These are phyloP conservation scores for Fratercula arctica DNA, from an alignment of 2,797 vertebrate species.

Conservation along the genomic window DNA sequence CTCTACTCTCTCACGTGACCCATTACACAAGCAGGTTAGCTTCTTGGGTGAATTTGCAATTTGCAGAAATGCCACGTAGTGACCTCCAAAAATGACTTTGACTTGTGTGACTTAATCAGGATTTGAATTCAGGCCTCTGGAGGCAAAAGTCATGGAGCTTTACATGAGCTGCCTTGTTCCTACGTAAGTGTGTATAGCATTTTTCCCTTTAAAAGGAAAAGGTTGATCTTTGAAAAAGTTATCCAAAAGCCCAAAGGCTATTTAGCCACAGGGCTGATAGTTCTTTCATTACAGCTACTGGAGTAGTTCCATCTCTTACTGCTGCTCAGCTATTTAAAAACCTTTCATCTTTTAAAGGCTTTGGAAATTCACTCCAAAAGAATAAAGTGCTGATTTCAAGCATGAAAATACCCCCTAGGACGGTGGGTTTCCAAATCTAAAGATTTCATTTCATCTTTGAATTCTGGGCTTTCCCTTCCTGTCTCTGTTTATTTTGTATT, in stretches of 20 bases:
- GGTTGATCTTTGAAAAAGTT: not conserved
- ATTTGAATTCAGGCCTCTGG: not conserved
- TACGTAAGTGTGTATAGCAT: rapidly evolving
- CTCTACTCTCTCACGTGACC: not conserved
- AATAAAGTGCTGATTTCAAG: constrained; percentile 6
- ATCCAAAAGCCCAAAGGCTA: not conserved
- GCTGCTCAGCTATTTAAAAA: constrained; percentile 12
- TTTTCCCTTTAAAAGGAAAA: not conserved
- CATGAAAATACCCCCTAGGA: constrained; percentile 4
- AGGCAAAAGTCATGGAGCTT: not conserved
- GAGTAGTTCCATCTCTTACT: not conserved
- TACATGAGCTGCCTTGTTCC: not conserved
- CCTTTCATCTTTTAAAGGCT: constrained; percentile 11
- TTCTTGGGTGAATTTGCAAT: not conserved
- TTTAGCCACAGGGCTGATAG: not conserved
- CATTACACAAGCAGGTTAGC: not conserved
- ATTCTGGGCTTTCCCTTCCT: not conserved
- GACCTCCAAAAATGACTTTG: constrained; percentile 1
- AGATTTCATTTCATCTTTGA: not conserved
- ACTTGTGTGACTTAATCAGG: not conserved
- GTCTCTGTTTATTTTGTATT: not conserved
- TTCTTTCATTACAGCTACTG: constrained; percentile 1
- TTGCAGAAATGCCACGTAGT: not conserved
- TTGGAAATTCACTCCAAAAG: constrained; percentile 28
- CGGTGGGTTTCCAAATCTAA: not conserved